Conservation (phyloP, 2,113 vertebrate species). For the Crotophaga sulcirostris region DNA sequence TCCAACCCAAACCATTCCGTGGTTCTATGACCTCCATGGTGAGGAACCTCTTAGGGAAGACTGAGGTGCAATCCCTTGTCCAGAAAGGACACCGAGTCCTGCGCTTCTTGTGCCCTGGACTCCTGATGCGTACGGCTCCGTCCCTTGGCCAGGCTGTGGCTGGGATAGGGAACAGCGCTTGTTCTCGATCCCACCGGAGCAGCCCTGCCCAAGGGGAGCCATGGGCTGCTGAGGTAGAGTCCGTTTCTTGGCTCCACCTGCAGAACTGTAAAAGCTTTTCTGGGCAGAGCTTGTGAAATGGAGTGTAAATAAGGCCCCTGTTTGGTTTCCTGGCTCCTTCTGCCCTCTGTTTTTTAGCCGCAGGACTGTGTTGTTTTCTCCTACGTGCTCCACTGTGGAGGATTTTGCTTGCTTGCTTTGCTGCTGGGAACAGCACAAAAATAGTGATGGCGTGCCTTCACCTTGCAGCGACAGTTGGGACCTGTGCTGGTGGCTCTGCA, state of each 20-base stretch:
- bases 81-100: neutral
- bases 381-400: neutral
- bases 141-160: neutral
- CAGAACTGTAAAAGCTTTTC: neutral
- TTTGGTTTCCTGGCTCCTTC: neutral
- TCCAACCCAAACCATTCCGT: no score
- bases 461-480: neutral
- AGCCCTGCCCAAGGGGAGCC: neutral
- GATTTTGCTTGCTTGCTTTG: neutral
- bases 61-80: accelerated
- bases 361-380: neutral
- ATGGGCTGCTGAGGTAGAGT: neutral
- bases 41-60: neutral
- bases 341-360: neutral
- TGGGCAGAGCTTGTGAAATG: neutral
- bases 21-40: no score
- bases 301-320: neutral
- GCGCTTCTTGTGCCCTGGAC: neutral
- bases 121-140: neutral
- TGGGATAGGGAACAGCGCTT: neutral
- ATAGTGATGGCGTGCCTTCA: neutral
- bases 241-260: neutral
- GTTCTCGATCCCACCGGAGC: accelerated
- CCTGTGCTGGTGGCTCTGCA: neutral
- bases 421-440: neutral